Base-by-base conservation (phyloP, 2,888 invertebrate species). In the Machimus rusticus region DNA sequence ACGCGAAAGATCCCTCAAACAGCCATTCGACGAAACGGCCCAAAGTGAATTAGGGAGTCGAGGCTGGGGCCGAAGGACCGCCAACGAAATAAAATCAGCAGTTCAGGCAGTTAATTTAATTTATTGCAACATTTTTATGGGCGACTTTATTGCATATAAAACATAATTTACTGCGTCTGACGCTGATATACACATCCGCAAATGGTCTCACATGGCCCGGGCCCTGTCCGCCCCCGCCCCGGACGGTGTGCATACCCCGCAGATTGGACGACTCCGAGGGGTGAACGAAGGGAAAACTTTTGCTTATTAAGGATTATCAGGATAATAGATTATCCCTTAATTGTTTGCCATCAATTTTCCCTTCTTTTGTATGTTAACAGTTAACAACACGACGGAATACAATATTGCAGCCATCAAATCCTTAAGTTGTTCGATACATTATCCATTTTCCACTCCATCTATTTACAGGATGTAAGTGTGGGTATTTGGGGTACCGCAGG, bases 91-190 rank as follows among this genome's bases (percentile, higher is more conserved):
- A 91, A 91, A 91, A 92, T 92, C 92, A 92, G 92, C 92, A 92
- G 92, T 92, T 92, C 86, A 86, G 92, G 92, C 92, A 92, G 92
- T 92, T 92, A 92, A 92, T 92, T 92, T 92, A 92, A 92, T 92
- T 92, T 92, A 92, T 92, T 92, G 92, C 92, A 91, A 91, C 92
- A 92, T 92, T 92, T 92, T 92, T 92, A 92, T 92, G 92, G 92
- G 91, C 91, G 92, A 92, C 92, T 92, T 92, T 92, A 92, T 92
- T 92, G 92, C 92, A 92, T 92, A 92, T 92, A 92, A 92, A 92
- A 92, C 91, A 92, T 92, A 92, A 92, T 92, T 92, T 92, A 92
- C 91, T 91, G 91, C 92, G 91, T 91, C 91, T 88, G 88, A 77
- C 31, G 86, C 87, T 88, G 88, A 88, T 88, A 88, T 87, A 88